Base-by-base conservation (phyloP, 2,797 vertebrate genomes). In the Galago senegalensis region DNA sequence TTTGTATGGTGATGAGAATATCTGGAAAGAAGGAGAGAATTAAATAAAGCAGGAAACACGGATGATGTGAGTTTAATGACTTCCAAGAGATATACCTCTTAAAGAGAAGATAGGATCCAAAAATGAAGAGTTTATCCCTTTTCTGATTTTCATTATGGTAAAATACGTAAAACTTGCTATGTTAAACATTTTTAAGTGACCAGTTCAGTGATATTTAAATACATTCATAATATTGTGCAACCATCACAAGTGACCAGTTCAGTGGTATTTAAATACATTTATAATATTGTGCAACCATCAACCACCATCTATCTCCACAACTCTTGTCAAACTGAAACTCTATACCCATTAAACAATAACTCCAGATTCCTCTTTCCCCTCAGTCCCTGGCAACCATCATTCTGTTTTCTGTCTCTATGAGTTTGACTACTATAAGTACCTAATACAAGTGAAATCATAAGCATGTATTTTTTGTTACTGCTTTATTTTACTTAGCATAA, bases 1-100 rank as follows among this genome's bases (percentile, higher is more conserved):
- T 65, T 77, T 72, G 58, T 31, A 60, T 4, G 17, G 40, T 60
- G 12, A 79, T 6, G 31, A 2, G 23, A 93, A 43, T 82, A 73
- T 73, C 37, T 70, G 29, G 86, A 90, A 77, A 46, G 37, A 91
- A 89, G 69, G 0, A 1, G n/a, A 76, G 29, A 89, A 91, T 70
- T 43, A 61, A 34, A 80, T 72, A 53, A 87, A 91, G n/a, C 27
- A 91, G 73, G 20, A 95, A 88, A 87, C 34, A 34, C 23, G 20
- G 37, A 34, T 91, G n/a, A 80, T 56, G 60, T 18, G 3, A 27
- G 34, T 37, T 69, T 2, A 43, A 46, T 14, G 29, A 43, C 18
- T 27, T 53, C 61, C 61, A 72, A 96, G 27, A 91, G 20, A 9
- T 16, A 2, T 34, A 29, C 16, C 16, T 77, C 53, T 34, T 83